Evolutionary conservation across 2,888 invertebrate species (phyloP).

Genomic region (Tiliacea aurago): DNA sequence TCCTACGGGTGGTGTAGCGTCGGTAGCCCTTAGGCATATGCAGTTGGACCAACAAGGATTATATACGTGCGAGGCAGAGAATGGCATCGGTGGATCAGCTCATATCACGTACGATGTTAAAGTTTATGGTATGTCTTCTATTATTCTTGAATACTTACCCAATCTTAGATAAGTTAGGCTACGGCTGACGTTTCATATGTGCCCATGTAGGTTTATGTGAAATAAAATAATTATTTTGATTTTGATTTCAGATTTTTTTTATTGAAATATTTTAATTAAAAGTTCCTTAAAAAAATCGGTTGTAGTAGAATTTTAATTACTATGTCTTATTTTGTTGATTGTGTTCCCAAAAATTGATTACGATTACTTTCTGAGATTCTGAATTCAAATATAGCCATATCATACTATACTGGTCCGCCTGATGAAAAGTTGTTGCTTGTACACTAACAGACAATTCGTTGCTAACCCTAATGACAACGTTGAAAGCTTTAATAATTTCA

Average conservation of each 20-base stretch:
- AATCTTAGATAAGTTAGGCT: too few species aligned
- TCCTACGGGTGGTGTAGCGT: slow-evolving; percentile 4
- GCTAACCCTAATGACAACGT: background rate
- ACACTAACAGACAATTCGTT: slow-evolving; percentile 7
- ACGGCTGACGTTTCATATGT: too few species aligned
- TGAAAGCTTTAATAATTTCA: background rate
- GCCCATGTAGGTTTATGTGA: too few species aligned
- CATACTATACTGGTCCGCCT: background rate
- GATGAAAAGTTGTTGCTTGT: background rate
- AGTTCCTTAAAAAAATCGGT: background rate
- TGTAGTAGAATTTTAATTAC: background rate
- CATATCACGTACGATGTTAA: slow-evolving; percentile 70
- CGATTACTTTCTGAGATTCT: background rate
- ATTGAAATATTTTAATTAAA: background rate
- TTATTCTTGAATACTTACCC: background rate
- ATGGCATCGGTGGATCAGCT: slow-evolving; percentile 60
- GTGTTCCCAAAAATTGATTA: background rate
- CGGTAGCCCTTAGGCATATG: slow-evolving; percentile 58
- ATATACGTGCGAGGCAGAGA: slow-evolving; percentile 76
- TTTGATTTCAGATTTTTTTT: too few species aligned
- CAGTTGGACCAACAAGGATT: slow-evolving; percentile 70
- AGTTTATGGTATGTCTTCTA: slow-evolving; percentile 44
- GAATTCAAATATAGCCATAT: background rate
- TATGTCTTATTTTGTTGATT: background rate
- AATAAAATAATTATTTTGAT: too few species aligned